Evolutionary conservation across 92 coral and sea anemone species (phyloP).

Genomic region (Zoanthus sansibaricus): DNA sequence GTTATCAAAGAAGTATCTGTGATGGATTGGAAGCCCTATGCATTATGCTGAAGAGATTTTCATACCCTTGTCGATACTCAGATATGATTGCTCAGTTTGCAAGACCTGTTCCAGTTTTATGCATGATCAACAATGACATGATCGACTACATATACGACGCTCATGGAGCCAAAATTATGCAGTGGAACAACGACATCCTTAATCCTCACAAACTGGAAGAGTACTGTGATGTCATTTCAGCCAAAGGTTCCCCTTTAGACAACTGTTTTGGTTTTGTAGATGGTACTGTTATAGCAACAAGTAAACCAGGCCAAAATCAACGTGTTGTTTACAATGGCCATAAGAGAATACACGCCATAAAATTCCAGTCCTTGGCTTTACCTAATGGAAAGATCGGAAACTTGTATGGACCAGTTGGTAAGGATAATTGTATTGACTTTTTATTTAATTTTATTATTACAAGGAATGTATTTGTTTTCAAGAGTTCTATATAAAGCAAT

Average conservation of each 20-base stretch:
- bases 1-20: constrained; percentile 34
- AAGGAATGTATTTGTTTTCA: too few species aligned
- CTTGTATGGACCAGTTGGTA: background rate
- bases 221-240: background rate
- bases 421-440: background rate
- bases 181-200: background rate
- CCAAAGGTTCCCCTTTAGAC: background rate
- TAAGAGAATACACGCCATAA: background rate
- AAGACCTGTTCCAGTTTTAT: too few species aligned
- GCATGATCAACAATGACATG: too few species aligned
- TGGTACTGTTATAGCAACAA: background rate
- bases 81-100: constrained; percentile 26
- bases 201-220: background rate
- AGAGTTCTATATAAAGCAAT: too few species aligned
- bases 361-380: background rate
- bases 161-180: background rate
- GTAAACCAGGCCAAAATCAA: background rate
- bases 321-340: background rate
- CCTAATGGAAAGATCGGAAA: background rate
- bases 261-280: background rate
- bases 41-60: constrained; percentile 32
- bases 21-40: constrained; percentile 44
- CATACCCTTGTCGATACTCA: constrained; percentile 41
- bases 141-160: background rate
- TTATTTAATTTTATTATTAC: too few species aligned